Evolutionary conservation across 2,888 invertebrate species (phyloP), one percentile per base, ranked within the genome.

Genomic region (Siphlonurus alternatus): DNA sequence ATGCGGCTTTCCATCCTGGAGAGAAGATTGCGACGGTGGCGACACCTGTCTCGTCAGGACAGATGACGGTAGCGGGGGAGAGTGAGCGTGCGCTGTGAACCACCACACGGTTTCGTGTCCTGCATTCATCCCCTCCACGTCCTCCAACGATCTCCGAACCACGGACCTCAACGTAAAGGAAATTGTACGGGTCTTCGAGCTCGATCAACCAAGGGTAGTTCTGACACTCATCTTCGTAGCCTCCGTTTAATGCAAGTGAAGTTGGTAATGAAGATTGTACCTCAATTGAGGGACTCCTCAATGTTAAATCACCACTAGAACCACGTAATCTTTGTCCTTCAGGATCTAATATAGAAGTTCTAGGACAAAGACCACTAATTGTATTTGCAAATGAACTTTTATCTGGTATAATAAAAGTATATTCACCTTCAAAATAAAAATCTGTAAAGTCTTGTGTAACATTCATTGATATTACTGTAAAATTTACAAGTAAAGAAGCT

Each of bases 191-290:
- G 68, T 86, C 85, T 69, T 86, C 85, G 0, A 88, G 88, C 72
- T 88, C 87, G 65, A 89, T 85, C 1, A 88, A 76, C 88, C 88
- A 89, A 1, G 88, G 88, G 71, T 87, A 83, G 71, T 86, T 84
- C 7, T 22, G 25, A 85, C 81, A 73, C 88, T 88, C 65, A 56
- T 74, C 74, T 53, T 74, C 72, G 53, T 71, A 25, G 53, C 51
- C 18, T 59, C 60, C 22, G 51, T 53, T 60, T 64, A 22, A 63
- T 63, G 19, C 62, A 25, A 20, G 24, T 72, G 73, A 7, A 70
- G 68, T 0, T 67, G 61, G 23, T 71, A 69, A 79, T 77, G 15
- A 79, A 77, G 68, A 79, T 76, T 67, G 79, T 74, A 67, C 80
- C 79, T 2, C 78, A 77, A 23, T 79, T 80, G 79, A 66, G 81